Evolutionary conservation across 2,888 invertebrate genomes (phyloP).

Genomic region (Phalera bucephala): DNA sequence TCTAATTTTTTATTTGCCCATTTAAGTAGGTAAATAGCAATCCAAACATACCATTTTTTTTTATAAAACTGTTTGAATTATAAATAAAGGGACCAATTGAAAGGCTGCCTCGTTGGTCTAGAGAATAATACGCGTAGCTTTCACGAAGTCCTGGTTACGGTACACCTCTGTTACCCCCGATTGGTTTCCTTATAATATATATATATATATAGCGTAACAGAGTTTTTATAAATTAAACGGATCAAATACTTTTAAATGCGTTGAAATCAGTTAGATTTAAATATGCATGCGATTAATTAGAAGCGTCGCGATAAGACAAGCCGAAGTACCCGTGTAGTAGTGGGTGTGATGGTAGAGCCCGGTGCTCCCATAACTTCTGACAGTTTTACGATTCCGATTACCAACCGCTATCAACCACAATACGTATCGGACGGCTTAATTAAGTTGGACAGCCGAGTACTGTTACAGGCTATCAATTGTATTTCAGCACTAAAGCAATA

Average conservation of each 20-base stretch:
- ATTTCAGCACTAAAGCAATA: constrained; percentile 36
- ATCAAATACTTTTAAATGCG: too few relatives aligned
- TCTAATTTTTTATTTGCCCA: constrained; percentile 26
- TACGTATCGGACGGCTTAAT: constrained; percentile 48
- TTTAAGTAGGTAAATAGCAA: constrained; percentile 5
- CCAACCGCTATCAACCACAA: constrained; percentile 41
- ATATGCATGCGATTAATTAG: not conserved
- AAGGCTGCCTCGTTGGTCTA: too few relatives aligned
- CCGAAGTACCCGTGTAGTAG: constrained; percentile 4
- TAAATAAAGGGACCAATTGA: not conserved
- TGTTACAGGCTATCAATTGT: constrained; percentile 29
- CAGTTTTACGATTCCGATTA: constrained; percentile 51
- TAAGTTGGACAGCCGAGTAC: constrained; percentile 38
- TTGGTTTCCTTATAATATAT: too few relatives aligned
- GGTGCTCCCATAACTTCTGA: constrained; percentile 21
- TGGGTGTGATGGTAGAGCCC: constrained; percentile 21
- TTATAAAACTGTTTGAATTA: constrained; percentile 2
- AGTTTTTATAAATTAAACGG: too few relatives aligned
- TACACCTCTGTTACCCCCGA: too few relatives aligned
- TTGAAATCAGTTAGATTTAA: not conserved
- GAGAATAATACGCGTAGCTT: too few relatives aligned
- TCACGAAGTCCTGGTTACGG: too few relatives aligned
- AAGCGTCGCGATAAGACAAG: constrained; percentile 7
- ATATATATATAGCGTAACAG: too few relatives aligned
- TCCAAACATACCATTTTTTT: constrained; percentile 4